These are phyloP conservation scores for Sterrhoptilus dennistouni DNA, from an alignment of 2,113 vertebrate species.

Conservation along the genomic window DNA sequence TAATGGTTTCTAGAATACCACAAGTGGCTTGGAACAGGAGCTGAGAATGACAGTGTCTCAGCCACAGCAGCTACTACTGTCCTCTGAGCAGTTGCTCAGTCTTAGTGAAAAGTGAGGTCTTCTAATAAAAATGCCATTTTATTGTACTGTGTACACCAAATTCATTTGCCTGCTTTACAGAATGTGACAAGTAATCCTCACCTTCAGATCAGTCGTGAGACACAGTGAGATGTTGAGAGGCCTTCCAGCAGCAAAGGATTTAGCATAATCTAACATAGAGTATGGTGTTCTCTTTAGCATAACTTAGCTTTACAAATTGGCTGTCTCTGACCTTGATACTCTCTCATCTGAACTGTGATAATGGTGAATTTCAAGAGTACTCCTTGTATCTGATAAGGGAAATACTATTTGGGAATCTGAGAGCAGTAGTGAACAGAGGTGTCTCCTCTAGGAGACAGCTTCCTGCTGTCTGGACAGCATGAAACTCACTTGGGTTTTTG, in stretches of 20 bases:
- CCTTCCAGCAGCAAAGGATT: not conserved
- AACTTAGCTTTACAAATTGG: not conserved
- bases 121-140: not conserved
- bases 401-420: not conserved
- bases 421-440: not conserved
- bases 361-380: not conserved
- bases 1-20: not conserved
- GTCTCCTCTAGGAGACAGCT: not conserved
- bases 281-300: not conserved
- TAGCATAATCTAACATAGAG: not conserved
- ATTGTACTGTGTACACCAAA: not conserved
- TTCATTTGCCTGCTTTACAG: not conserved
- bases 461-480: accelerated
- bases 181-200: not conserved
- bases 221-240: not conserved
- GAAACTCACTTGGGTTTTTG: not conserved
- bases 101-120: not conserved
- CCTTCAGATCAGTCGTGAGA: not conserved
- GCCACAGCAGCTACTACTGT: not conserved
- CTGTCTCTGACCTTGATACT: not conserved
- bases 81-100: not conserved
- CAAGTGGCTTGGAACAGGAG: not conserved
- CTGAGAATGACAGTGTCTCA: not conserved
- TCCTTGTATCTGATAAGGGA: not conserved
- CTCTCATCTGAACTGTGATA: not conserved